Percentiles rank a stretch among this genome's conserved stretches.
Conservation (phyloP, 2,797 vertebrate species). For the Bothrops alternatus region DNA sequence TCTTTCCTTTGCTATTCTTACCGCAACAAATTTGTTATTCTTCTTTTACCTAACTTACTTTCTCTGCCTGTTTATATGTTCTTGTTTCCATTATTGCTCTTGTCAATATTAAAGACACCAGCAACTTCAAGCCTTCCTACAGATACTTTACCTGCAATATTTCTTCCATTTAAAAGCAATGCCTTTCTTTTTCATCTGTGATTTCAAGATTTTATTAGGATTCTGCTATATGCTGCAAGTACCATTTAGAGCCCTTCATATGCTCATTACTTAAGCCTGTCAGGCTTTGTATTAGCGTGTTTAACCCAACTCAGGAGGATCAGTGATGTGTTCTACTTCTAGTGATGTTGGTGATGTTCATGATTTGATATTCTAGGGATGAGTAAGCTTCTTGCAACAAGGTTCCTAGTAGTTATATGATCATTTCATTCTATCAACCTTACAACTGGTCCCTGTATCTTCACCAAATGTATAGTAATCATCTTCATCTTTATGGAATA, state of each 20-base stretch:
- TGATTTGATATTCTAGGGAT: not conserved
- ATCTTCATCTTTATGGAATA: not conserved
- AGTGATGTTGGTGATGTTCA: not conserved
- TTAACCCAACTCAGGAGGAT: not conserved
- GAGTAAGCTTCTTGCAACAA: not conserved
- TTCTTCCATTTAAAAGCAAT: not conserved
- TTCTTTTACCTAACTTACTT: not conserved
- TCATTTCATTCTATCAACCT: not conserved
- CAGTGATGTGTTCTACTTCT: not conserved
- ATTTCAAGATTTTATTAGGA: not conserved
- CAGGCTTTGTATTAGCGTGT: not conserved
- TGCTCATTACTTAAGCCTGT: not conserved
- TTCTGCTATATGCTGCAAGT: not conserved
- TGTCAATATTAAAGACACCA: not conserved
- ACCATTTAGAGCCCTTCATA: not conserved
- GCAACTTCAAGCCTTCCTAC: not conserved
- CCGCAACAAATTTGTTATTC: not conserved
- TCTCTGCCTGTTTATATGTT: not conserved
- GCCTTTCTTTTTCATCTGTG: not conserved
- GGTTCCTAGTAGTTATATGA: not conserved
- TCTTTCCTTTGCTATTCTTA: not conserved
- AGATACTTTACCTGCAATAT: not conserved
- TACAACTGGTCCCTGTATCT: not conserved
- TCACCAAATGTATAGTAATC: not conserved
- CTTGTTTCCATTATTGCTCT: not conserved